Evolutionary conservation across 2,797 vertebrate genomes (phyloP).

Genomic region (Helarctos malayanus): DNA sequence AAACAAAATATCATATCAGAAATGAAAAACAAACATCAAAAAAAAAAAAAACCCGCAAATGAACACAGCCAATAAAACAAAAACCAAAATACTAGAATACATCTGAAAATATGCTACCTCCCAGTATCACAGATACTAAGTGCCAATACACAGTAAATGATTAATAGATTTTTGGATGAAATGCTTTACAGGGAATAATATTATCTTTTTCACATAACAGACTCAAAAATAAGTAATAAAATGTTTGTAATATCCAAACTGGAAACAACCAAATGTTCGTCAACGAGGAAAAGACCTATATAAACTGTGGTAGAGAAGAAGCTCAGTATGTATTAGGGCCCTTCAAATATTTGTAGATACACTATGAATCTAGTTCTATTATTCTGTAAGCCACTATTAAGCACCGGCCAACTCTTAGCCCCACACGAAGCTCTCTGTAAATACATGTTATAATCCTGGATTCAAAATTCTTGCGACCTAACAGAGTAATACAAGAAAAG

Average conservation of each 20-base stretch:
- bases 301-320: neutral
- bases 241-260: neutral
- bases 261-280: slow-evolving; percentile 9
- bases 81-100: neutral
- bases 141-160: neutral
- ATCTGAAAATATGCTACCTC: neutral
- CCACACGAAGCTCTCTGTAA: slow-evolving; percentile 30
- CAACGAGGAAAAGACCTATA: neutral
- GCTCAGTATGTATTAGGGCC: neutral
- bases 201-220: neutral
- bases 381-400: neutral
- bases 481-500: slow-evolving; percentile 14
- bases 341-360: neutral
- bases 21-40: neutral
- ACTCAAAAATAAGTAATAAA: slow-evolving; percentile 44
- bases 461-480: slow-evolving; percentile 21
- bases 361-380: neutral
- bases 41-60: neutral
- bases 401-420: neutral
- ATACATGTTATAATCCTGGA: neutral
- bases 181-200: neutral
- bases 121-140: neutral
- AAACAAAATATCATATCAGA: slow-evolving; percentile 54
- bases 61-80: neutral
- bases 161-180: slow-evolving; percentile 60